These are phyloP conservation scores for Vicugna pacos DNA, from an alignment of 2,113 vertebrate species.

Conservation along the genomic window DNA sequence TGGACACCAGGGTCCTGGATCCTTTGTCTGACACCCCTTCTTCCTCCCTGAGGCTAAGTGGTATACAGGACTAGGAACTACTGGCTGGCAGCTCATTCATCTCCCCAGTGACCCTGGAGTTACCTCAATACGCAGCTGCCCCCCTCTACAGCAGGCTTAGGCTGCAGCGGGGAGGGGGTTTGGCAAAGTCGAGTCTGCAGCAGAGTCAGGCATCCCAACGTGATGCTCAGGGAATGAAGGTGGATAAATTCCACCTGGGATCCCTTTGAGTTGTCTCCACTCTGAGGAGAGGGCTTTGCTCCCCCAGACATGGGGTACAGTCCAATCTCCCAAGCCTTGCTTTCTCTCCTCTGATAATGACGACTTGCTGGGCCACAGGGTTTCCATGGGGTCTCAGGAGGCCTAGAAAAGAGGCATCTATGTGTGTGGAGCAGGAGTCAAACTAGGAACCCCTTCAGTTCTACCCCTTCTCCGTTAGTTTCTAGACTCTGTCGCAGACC, in stretches of 20 bases:
- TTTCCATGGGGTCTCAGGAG: background rate
- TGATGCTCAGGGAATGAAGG: constrained; percentile 49
- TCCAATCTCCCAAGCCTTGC: background rate
- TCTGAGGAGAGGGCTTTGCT: background rate
- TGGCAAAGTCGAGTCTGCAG: constrained; percentile 62
- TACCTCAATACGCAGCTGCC: background rate
- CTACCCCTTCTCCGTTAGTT: background rate
- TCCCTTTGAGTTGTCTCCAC: constrained; percentile 31
- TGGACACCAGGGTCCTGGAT: constrained; percentile 35
- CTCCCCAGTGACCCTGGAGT: constrained; percentile 52
- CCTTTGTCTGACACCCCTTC: constrained; percentile 44
- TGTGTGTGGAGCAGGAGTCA: background rate
- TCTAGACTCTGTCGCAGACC: background rate
- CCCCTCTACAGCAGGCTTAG: background rate
- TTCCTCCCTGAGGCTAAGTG: background rate
- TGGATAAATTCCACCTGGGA: background rate
- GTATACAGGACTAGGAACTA: background rate
- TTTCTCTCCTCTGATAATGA: background rate
- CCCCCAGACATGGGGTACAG: background rate
- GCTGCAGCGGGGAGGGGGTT: background rate
- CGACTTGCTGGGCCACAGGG: background rate
- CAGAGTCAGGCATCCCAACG: constrained; percentile 48
- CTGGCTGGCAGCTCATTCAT: background rate
- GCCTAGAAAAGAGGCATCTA: background rate
- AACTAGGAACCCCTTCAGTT: background rate